These are phyloP conservation scores for Caligus rogercresseyi DNA, from an alignment of 1,140 invertebrate genomes.

Conservation along the genomic window DNA sequence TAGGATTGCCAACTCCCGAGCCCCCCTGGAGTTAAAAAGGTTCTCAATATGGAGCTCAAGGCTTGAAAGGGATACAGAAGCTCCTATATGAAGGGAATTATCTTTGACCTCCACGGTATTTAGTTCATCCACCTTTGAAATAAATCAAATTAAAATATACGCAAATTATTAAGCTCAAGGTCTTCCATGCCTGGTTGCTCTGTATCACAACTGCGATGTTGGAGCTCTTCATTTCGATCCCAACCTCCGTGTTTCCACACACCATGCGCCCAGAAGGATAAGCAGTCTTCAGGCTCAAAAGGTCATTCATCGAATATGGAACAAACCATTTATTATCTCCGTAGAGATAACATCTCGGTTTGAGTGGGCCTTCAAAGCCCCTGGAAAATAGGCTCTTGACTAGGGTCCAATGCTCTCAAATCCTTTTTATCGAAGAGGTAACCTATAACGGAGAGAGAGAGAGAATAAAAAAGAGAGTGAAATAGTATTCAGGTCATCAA, in stretches of 20 bases:
- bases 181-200: constrained; percentile 33
- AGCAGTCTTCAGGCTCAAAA: constrained; percentile 51
- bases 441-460: no score
- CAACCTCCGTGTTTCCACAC: constrained; percentile 82
- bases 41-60: constrained; percentile 42
- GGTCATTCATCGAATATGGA: constrained; percentile 45
- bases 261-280: constrained; percentile 65
- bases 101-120: constrained; percentile 34
- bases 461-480: no score
- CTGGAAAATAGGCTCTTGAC: constrained; percentile 82
- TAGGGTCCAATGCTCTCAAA: constrained; percentile 56
- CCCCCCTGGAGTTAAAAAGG: constrained; percentile 39
- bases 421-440: no score
- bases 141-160: not conserved
- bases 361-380: constrained; percentile 48
- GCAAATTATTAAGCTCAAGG: not conserved
- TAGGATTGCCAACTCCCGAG: constrained; percentile 45
- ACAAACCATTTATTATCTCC: constrained; percentile 57
- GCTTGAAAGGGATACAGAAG: constrained; percentile 52
- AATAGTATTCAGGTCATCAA: no score
- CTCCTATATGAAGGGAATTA: constrained; percentile 49
- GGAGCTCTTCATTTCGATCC: constrained; percentile 67
- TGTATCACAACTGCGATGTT: constrained; percentile 62
- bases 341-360: constrained; percentile 28
- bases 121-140: constrained; percentile 45